Base-by-base conservation (phyloP, 2,888 invertebrate genomes). In the Fissipunctia ypsillon region DNA sequence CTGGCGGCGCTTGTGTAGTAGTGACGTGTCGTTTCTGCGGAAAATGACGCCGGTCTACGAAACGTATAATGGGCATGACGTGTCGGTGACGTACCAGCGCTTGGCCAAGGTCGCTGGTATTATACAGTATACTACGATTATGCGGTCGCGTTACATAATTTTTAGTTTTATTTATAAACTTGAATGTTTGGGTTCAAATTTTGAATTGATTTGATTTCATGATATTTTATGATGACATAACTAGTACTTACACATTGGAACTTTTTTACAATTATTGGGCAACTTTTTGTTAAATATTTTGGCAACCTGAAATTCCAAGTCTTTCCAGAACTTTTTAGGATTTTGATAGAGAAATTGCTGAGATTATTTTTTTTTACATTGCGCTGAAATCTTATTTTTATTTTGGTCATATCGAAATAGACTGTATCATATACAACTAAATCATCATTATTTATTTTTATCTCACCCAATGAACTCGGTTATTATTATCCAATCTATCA, bases 41-140 rank as follows among this genome's bases (percentile, higher is more conserved):
- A 90, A 87, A 84, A 69, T 85, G 87, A 84, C 88, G 88, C 83
- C 80, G 25, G 12, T n/a, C 66, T 70, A 78, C 69, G 67, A 50
- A 70, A 78, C 70, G 69, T 65, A 52, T 35, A 4, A 35, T 63
- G 67, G 57, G 63, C 52, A 69, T 88, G 87, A 85, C 86, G 90
- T 54, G 69, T 45, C 54, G 12, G 64, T 84, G 84, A 85, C 86
- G 87, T 78, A 54, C 69, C 10, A 63, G 19, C 69, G 78, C 65
- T 69, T 73, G 67, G 60, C 73, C 93, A 93, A 94, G 94, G 93
- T 91, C 93, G 89, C 80, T 84, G 85, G 88, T 88, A 90, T 89
- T 88, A 90, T 56, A 71, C 45, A 67, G 45, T 48, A 63, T 88
- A 89, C 84, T 88, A 83, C 77, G 89, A 93, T 91, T 90, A 90